Conservation (phyloP, 1,140 invertebrate species). For the Trichomalopsis sarcophagae region DNA sequence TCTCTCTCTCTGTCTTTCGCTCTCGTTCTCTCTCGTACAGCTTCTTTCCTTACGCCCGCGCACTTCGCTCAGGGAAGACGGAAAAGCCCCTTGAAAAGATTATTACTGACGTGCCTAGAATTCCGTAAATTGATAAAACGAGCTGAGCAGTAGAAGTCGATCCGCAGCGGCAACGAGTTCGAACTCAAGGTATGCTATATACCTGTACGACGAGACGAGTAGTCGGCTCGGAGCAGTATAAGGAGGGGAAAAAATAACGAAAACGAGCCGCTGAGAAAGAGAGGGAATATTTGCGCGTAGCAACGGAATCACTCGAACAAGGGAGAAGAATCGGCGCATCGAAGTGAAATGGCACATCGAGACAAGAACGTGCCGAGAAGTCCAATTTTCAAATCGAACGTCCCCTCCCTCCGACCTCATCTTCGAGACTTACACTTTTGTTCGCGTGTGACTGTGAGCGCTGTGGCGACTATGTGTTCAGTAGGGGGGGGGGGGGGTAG, state of each 20-base stretch:
- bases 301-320: constrained; percentile 48
- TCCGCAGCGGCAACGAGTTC: constrained; percentile 1
- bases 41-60: constrained; percentile 17
- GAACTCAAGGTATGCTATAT: not conserved
- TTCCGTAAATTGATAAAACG: constrained; percentile 52
- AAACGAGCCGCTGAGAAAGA: not conserved
- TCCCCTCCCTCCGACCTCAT: not conserved
- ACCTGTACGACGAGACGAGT: not conserved
- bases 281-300: constrained; percentile 46
- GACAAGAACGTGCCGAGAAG: constrained; percentile 59
- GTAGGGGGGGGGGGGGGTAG: too few relatives aligned
- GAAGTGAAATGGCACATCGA: constrained; percentile 52
- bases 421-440: constrained; percentile 13
- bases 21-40: not conserved
- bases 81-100: constrained; percentile 41
- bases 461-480: too few relatives aligned
- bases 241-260: constrained; percentile 33
- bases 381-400: constrained; percentile 59
- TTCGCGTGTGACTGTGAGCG: not conserved
- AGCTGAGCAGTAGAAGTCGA: constrained; percentile 19
- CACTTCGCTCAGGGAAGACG: constrained; percentile 21
- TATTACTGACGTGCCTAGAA: constrained; percentile 52
- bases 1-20: not conserved
- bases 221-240: not conserved
- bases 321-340: constrained; percentile 50